A percentile compares a stretch with the other conserved stretches of the same genome.
phyloP scores from a whole-genome alignment of 2,113 vertebrate genomes.

The Orycteropus afer region DNA sequence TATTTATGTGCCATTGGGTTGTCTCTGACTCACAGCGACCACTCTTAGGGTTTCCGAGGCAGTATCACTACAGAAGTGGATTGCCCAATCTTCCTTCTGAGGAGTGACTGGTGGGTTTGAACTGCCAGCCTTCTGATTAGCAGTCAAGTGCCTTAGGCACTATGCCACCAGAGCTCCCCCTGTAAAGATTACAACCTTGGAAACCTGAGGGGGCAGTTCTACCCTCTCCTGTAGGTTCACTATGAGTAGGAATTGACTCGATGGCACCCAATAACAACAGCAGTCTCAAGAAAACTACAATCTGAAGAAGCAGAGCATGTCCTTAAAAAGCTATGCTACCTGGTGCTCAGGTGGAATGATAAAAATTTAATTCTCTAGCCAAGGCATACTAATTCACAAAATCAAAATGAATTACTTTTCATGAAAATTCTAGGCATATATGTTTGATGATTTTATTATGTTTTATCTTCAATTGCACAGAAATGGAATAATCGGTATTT shows the following conservation, averaged over 20 bases:
- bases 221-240: background rate
- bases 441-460: background rate
- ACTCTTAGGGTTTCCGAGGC: too few relatives aligned
- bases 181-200: too few relatives aligned
- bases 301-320: background rate
- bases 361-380: background rate
- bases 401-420: background rate
- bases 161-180: too few relatives aligned
- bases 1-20: too few relatives aligned
- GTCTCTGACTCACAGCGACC: too few relatives aligned
- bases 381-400: accelerated
- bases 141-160: too few relatives aligned
- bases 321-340: background rate
- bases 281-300: background rate
- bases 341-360: background rate
- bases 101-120: too few relatives aligned
- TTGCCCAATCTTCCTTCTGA: too few relatives aligned
- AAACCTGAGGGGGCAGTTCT: background rate
- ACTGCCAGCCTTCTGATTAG: too few relatives aligned
- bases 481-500: accelerated
- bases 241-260: background rate
- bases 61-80: too few relatives aligned
- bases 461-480: background rate
- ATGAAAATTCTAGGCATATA: background rate
- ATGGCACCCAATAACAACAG: background rate